Base-by-base conservation (phyloP, 2,797 vertebrate species). In the Merluccius polli region DNA sequence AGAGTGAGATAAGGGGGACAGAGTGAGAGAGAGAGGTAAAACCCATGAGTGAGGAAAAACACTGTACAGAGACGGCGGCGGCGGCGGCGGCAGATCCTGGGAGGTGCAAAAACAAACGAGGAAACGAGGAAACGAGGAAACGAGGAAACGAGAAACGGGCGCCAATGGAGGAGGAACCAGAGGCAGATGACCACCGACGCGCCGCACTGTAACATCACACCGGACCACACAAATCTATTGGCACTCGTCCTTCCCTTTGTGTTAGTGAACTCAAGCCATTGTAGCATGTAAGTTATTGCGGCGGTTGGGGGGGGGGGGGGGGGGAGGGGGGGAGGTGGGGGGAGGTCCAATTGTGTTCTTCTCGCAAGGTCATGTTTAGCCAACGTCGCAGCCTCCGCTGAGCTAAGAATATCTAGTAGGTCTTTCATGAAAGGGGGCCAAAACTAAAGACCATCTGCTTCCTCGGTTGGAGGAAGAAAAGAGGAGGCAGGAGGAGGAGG, bases 381-480 rank as follows among this genome's bases (percentile, higher is more conserved):
- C 48, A 59, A 59, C 85, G 78, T 84, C 69, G 75, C 78, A 79
- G 83, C 79, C 83, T 71, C 75, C n/a, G 6, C 52, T 75, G 83
- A 76, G 87, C 85, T 88, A 85, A 90, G 87, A 90, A 89, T 91
- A 89, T 88, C 87, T 77, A 77, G 80, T 82, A 82, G 84, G 81
- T 87, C 83, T 79, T 87, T 85, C 75, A 81, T 88, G 84, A 90
- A 86, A 89, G 88, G 85, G 85, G 82, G 89, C 87, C 85, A 88
- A 88, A 87, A 88, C 85, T 86, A 87, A 90, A 87, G 72, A 74
- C 92, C 92, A 92, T 92, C 90, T 93, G 92, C 89, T 90, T 90
- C 88, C 84, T 89, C 79, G 15, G 82, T 80, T 82, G 84, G 86
- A 84, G 85, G 89, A 87, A 80, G 91, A 90, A 89, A 85, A 29